Conservation (phyloP, 2,888 invertebrate genomes). For the Hoplodrina blanda region DNA sequence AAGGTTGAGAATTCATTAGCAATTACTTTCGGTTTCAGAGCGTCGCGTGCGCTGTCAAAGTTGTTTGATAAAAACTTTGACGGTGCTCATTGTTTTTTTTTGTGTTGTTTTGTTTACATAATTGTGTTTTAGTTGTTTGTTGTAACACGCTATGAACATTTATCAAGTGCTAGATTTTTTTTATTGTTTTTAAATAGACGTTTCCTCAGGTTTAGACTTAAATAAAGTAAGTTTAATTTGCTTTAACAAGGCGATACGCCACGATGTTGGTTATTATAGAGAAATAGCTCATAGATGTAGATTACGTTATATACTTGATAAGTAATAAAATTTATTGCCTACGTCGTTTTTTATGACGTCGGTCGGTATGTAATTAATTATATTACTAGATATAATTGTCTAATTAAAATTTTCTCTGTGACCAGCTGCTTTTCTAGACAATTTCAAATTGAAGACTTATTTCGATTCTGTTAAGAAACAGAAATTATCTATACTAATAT, state of each 20-base stretch:
- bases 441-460: too few species aligned
- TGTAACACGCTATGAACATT: constrained; percentile 50
- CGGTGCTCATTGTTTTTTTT: constrained; percentile 37
- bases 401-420: too few species aligned
- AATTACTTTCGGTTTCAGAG: constrained; percentile 61
- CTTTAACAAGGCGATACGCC: background rate
- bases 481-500: too few species aligned
- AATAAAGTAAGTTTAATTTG: constrained; percentile 3
- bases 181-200: background rate
- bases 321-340: too few species aligned
- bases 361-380: too few species aligned
- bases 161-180: constrained; percentile 19
- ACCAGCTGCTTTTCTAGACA: too few species aligned
- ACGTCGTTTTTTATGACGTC: too few species aligned
- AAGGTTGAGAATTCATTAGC: constrained; percentile 53
- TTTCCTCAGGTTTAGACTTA: constrained; percentile 35
- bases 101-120: constrained; percentile 60
- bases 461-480: too few species aligned
- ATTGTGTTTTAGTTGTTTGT: constrained; percentile 55
- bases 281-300: too few species aligned
- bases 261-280: background rate
- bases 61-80: constrained; percentile 50
- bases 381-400: too few species aligned
- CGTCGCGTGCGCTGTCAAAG: constrained; percentile 60
- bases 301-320: too few species aligned